Conservation (phyloP, 30 jellyfish, hydroid and myxozoan genomes). For the Cassiopea andromeda region DNA sequence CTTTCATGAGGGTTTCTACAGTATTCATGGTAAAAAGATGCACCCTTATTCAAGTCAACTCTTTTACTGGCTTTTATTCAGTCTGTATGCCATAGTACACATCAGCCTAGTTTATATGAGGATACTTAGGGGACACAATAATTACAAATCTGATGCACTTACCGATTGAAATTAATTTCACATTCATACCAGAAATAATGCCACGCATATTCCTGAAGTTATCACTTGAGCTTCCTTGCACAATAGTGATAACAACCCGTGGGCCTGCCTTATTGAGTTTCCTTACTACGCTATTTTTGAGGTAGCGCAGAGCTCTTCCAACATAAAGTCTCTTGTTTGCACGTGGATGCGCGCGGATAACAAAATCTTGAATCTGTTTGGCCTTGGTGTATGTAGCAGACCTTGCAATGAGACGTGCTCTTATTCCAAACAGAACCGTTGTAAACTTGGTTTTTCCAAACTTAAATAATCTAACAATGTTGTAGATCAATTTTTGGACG, state of each 20-base stretch:
- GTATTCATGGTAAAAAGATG: too few species aligned
- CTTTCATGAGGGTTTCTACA: too few species aligned
- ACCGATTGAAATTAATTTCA: slow-evolving; percentile 65
- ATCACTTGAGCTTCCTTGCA: slow-evolving; percentile 64
- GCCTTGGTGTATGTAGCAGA: slow-evolving; percentile 51
- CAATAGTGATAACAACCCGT: slow-evolving; percentile 43
- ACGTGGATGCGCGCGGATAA: slow-evolving; percentile 52
- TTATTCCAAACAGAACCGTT: slow-evolving; percentile 62
- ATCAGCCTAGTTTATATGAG: too few species aligned
- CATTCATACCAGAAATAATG: slow-evolving; percentile 34
- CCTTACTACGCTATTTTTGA: slow-evolving; percentile 2
- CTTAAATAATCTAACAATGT: slow-evolving; percentile 74
- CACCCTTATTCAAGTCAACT: too few species aligned
- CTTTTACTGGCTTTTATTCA: too few species aligned
- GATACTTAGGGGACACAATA: too few species aligned
- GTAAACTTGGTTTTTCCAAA: slow-evolving; percentile 54
- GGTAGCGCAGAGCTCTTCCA: slow-evolving; percentile 66
- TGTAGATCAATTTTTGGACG: slow-evolving; percentile 73
- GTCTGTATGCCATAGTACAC: too few species aligned
- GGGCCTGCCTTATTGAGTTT: slow-evolving; percentile 38
- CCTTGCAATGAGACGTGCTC: slow-evolving; percentile 38
- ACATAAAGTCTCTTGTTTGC: slow-evolving; percentile 45
- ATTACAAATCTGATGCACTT: neutral
- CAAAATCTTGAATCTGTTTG: slow-evolving; percentile 51
- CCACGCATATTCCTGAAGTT: slow-evolving; percentile 40